Evolutionary conservation across 2,113 vertebrate genomes (phyloP).

Genomic region (Chloropsis cyanopogon): DNA sequence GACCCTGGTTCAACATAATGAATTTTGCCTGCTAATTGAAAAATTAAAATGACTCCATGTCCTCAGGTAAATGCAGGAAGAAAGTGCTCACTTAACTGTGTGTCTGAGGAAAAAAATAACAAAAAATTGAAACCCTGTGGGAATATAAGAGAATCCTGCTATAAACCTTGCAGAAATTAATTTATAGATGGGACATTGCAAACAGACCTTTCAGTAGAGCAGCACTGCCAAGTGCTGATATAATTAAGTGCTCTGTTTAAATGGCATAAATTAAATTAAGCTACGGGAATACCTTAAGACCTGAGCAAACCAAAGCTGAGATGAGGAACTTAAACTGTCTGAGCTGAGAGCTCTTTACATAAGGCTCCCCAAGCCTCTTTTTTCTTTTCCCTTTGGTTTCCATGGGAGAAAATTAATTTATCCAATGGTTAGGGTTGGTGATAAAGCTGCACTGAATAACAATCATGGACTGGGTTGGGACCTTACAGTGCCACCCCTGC

Average conservation of each 20-base stretch:
- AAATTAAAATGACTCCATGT: background rate
- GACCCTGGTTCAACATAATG: background rate
- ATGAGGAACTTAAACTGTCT: background rate
- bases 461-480: background rate
- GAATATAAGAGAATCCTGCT: background rate
- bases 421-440: background rate
- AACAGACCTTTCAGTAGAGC: slow-evolving; percentile 11
- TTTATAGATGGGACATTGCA: background rate
- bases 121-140: background rate
- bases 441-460: background rate
- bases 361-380: background rate
- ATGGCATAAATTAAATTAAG: slow-evolving; percentile 56
- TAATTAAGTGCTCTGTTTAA: slow-evolving; percentile 58
- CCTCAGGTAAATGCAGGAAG: background rate
- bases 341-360: background rate
- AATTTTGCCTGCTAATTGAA: background rate
- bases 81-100: background rate
- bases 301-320: slow-evolving; percentile 14
- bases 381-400: background rate
- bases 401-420: background rate
- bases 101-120: background rate
- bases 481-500: background rate
- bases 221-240: background rate
- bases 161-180: background rate
- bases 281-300: background rate